phyloP scores from a whole-genome alignment of 2,797 vertebrate species.

The Threskiornis aethiopicus region DNA sequence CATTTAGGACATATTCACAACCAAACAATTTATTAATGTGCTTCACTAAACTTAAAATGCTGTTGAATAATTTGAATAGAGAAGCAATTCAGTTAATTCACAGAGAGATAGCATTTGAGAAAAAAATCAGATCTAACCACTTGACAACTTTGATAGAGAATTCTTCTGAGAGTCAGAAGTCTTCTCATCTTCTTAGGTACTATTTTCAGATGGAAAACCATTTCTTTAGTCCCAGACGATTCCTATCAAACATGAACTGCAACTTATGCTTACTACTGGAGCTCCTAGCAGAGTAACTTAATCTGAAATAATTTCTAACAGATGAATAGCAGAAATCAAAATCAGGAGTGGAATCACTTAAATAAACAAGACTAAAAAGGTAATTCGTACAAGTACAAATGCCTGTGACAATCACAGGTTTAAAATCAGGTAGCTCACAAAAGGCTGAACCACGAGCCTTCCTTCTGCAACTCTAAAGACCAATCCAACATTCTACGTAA shows the following conservation, averaged over 20 bases:
- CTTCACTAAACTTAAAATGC: slow-evolving; percentile 29
- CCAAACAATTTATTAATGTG: not conserved
- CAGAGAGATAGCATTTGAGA: not conserved
- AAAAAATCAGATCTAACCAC: not conserved
- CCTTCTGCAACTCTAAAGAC: not conserved
- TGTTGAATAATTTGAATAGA: slow-evolving; percentile 29
- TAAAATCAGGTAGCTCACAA: not conserved
- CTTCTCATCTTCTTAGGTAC: not conserved
- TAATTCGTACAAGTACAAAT: not conserved
- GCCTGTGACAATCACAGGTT: not conserved
- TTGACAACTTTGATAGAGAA: slow-evolving; percentile 30
- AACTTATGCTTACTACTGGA: not conserved
- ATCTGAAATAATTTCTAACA: not conserved
- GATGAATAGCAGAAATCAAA: not conserved
- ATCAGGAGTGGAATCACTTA: not conserved
- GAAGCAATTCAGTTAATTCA: slow-evolving; percentile 33
- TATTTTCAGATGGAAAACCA: not conserved
- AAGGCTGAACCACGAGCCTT: not conserved
- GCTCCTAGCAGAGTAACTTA: not conserved
- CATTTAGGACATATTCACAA: slow-evolving; percentile 43
- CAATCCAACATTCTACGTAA: not conserved
- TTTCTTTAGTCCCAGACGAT: not conserved
- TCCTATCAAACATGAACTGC: not conserved
- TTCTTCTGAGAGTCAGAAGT: not conserved
- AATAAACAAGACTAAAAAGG: not conserved